These are phyloP conservation scores for Drosophila asahinai DNA, from an alignment of 1,140 invertebrate species.

Conservation along the genomic window DNA sequence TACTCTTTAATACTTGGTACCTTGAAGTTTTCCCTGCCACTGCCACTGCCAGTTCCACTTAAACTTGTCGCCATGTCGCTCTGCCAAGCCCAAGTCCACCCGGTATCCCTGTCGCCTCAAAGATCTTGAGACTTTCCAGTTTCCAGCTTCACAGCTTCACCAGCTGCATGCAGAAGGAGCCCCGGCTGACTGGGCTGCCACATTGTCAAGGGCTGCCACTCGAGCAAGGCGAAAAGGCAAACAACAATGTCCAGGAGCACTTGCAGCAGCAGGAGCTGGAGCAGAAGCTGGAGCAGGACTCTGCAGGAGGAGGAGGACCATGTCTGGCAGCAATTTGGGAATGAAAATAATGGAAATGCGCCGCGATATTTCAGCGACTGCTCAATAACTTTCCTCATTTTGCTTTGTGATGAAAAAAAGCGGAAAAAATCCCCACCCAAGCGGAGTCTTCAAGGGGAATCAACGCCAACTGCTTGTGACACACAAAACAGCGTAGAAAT, in stretches of 20 bases:
- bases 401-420: conserved; percentile 11
- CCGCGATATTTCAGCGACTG: conserved; percentile 42
- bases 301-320: neutral
- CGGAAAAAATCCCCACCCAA: neutral
- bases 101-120: neutral
- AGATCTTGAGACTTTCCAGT: conserved; percentile 43
- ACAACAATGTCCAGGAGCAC: conserved; percentile 46
- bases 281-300: neutral
- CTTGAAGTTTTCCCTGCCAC: neutral
- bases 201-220: conserved; percentile 44
- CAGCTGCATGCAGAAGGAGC: neutral
- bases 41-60: conserved; percentile 1
- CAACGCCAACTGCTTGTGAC: conserved; percentile 55
- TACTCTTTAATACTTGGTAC: neutral
- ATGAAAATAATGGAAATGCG: conserved; percentile 43
- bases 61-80: conserved; percentile 4
- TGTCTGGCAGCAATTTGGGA: conserved; percentile 16
- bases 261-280: no score
- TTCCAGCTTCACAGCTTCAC: conserved; percentile 33
- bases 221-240: conserved; percentile 45
- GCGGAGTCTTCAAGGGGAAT: conserved; percentile 11
- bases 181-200: conserved; percentile 37
- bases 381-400: conserved; percentile 62
- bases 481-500: conserved; percentile 34
- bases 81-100: neutral